phyloP scores from a whole-genome alignment of 1,140 invertebrate species.

The Argopecten irradians region DNA sequence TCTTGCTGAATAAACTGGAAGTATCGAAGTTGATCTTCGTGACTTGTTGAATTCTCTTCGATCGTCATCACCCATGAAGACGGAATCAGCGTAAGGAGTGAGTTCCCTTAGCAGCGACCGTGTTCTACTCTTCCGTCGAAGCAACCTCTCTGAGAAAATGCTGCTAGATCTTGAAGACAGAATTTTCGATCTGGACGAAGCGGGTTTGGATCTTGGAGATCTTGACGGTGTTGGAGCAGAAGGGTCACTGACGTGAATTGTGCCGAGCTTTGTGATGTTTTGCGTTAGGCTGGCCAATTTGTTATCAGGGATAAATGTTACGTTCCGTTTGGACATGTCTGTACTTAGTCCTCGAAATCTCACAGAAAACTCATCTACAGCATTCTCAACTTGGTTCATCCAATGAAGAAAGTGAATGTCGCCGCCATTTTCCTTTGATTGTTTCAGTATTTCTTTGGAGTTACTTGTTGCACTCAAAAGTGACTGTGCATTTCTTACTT shows the following conservation, averaged over 20 bases:
- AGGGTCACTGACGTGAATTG: background rate
- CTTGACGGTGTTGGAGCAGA: background rate
- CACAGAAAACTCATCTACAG: background rate
- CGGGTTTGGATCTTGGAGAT: background rate
- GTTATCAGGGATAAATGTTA: background rate
- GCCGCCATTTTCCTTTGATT: conserved; percentile 21
- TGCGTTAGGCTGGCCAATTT: background rate
- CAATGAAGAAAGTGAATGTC: conserved; percentile 44
- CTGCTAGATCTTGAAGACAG: background rate
- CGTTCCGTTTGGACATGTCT: background rate
- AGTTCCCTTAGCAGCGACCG: background rate
- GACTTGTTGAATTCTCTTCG: background rate
- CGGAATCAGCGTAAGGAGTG: background rate
- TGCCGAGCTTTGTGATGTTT: background rate
- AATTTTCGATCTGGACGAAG: background rate
- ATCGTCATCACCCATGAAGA: background rate
- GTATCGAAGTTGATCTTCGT: background rate
- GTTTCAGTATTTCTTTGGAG: conserved; percentile 29
- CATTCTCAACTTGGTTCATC: conserved; percentile 28
- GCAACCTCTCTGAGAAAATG: background rate
- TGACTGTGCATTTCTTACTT: conserved; percentile 28
- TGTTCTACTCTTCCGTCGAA: background rate
- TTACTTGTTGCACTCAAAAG: conserved; percentile 34
- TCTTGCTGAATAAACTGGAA: background rate
- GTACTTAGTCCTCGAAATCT: background rate